These are phyloP conservation scores for Trichosurus vulpecula DNA, from an alignment of 2,797 vertebrate species.

Conservation along the genomic window DNA sequence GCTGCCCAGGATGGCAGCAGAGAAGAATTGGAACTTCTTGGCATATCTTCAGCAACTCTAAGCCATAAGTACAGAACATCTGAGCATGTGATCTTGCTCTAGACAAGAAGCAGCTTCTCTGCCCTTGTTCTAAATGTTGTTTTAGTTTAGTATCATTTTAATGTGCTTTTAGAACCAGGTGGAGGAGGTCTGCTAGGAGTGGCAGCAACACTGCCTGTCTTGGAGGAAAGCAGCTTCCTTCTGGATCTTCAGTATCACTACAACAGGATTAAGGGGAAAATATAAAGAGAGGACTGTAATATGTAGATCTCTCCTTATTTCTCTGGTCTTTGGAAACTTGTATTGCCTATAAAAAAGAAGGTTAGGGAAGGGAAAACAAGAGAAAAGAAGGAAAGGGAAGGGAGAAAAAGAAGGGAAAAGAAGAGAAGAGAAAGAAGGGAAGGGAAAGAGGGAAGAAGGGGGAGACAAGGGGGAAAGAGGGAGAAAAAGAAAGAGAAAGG, in stretches of 20 bases:
- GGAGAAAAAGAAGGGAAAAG: not conserved
- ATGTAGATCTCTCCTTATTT: not conserved
- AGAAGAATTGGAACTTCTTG: not conserved
- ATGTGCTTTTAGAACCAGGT: conserved; percentile 30
- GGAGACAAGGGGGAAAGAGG: too few relatives aligned
- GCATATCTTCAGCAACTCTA: not conserved
- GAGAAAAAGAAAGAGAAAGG: not conserved
- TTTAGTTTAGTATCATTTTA: not conserved
- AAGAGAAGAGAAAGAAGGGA: too few relatives aligned
- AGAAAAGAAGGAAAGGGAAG: not conserved
- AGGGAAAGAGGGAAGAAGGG: too few relatives aligned
- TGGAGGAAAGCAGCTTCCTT: not conserved
- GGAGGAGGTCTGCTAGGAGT: not conserved
- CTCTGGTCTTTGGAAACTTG: not conserved
- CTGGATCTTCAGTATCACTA: not conserved
- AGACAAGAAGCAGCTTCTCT: conserved; percentile 5
- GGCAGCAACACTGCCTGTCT: not conserved
- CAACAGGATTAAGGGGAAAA: not conserved
- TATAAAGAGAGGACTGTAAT: not conserved
- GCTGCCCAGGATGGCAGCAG: not conserved
- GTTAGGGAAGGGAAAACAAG: not conserved
- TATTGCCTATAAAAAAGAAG: not conserved
- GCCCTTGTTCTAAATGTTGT: not conserved
- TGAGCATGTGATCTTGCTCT: not conserved
- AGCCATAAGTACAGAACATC: not conserved